Percentiles rank a stretch among this genome's conserved stretches.
These are phyloP conservation scores for Thinocorus orbignyianus DNA, from an alignment of 2,113 vertebrate genomes.

Conservation along the genomic window DNA sequence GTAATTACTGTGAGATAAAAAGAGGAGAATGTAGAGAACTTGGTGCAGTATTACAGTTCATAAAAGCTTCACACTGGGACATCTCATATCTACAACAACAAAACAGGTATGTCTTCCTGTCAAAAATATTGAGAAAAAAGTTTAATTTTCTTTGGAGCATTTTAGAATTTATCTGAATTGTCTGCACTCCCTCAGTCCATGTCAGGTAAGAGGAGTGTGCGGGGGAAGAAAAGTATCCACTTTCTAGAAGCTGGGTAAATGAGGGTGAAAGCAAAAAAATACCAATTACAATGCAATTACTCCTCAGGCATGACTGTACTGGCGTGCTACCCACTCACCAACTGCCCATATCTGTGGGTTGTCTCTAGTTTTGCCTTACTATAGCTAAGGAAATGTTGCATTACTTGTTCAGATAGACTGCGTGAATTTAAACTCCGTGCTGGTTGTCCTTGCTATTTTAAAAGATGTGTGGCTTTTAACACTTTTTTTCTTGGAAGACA, in stretches of 20 bases:
- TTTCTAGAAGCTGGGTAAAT: background rate
- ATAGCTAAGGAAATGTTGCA: constrained; percentile 1
- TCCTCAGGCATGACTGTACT: constrained; percentile 25
- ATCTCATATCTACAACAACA: background rate
- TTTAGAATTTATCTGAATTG: background rate
- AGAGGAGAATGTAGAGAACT: background rate
- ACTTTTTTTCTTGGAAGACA: background rate
- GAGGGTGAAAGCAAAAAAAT: background rate
- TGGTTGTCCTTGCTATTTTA: background rate
- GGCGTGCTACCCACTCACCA: constrained; percentile 51
- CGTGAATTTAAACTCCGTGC: background rate
- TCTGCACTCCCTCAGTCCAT: background rate
- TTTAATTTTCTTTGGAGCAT: background rate
- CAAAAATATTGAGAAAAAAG: background rate
- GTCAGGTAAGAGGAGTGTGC: background rate
- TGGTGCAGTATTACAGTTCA: background rate
- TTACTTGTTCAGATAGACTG: background rate
- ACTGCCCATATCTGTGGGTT: constrained; percentile 43
- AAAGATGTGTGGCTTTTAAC: background rate
- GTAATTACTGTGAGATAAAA: background rate
- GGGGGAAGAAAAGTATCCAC: background rate
- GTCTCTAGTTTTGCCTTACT: background rate
- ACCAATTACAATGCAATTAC: constrained; percentile 30
- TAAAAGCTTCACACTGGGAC: background rate
- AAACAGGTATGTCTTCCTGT: background rate